Evolutionary conservation across 2,797 vertebrate genomes (phyloP), one percentile per base, ranked within the genome.

Genomic region (Chloroceryle inda): DNA sequence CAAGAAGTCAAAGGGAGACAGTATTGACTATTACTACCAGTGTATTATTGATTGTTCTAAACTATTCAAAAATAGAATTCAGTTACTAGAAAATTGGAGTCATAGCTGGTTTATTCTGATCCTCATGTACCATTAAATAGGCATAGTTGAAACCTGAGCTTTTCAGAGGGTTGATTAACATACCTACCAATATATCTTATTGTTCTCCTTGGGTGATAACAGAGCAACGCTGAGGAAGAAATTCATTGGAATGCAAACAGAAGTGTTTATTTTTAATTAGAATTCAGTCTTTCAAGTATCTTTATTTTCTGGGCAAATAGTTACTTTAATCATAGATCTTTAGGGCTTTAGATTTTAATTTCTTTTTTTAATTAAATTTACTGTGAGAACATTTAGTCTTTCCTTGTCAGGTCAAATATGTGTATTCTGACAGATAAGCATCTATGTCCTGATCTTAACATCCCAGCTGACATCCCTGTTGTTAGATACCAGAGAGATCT

Each of bases 221-320:
- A 5, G 13, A 88, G 31, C 17, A 61, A 82, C 66, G 62, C 27
- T 47, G 47, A 66, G 27, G 68, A 93, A 93, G n/a, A 88, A 50
- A 77, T 89, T 78, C 10, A 4, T 9, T 93, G 52, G 40, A 94
- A 96, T 96, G 55, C 18, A 93, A 91, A 74, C 7, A 66, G 26
- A 80, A 95, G 80, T 82, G 20, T 96, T 96, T 94, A 72, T 94
- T 96, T 89, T 85, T 83, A 78, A 95, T 92, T 96, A 89, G n/a
- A 94, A 81, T 90, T 89, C 49, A 50, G 35, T 71, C 67, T 96
- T 95, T 85, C 45, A 33, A 40, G 33, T 61, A 95, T 37, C 16
- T 29, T 16, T 82, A 12, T 96, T 95, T 76, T 77, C 63, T 91
- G 77, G 78, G 67, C 37, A 96, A 94, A 91, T 13, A 83, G n/a